These are phyloP conservation scores for Microcebus griseorufus DNA, from an alignment of 2,113 vertebrate species.

Conservation along the genomic window DNA sequence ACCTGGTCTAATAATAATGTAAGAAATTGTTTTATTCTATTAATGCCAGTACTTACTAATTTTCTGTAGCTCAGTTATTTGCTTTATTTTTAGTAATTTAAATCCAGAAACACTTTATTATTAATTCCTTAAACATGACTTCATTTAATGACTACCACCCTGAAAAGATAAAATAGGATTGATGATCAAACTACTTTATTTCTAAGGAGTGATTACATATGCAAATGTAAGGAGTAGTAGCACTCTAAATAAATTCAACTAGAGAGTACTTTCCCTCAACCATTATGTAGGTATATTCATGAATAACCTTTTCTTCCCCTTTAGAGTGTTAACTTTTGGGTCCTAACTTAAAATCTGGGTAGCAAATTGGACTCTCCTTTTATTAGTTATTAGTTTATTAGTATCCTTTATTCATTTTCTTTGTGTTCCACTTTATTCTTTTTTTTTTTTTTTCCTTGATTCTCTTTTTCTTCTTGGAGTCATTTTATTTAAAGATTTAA, in stretches of 20 bases:
- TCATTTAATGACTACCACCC: neutral
- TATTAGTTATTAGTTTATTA: too few relatives aligned
- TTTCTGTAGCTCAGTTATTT: neutral
- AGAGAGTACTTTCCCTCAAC: neutral
- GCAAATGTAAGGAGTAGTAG: neutral
- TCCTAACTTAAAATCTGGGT: neutral
- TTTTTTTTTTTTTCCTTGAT: neutral
- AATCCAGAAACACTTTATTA: neutral
- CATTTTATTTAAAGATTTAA: neutral
- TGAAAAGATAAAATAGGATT: constrained; percentile 10
- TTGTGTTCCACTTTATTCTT: neutral
- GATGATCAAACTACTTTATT: neutral
- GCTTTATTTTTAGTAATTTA: constrained; percentile 51
- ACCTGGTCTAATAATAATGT: neutral
- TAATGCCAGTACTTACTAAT: neutral
- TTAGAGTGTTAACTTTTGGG: neutral
- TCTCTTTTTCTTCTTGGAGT: neutral
- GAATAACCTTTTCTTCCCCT: neutral
- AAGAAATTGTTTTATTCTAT: neutral
- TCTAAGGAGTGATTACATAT: neutral
- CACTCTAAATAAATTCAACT: neutral
- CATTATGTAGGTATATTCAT: neutral
- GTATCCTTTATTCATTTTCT: neutral
- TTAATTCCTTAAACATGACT: constrained; percentile 8
- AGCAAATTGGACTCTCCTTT: neutral